Evolutionary conservation across 2,113 vertebrate species (phyloP), one percentile per base, ranked within the genome.

Genomic region (Strix aluco): DNA sequence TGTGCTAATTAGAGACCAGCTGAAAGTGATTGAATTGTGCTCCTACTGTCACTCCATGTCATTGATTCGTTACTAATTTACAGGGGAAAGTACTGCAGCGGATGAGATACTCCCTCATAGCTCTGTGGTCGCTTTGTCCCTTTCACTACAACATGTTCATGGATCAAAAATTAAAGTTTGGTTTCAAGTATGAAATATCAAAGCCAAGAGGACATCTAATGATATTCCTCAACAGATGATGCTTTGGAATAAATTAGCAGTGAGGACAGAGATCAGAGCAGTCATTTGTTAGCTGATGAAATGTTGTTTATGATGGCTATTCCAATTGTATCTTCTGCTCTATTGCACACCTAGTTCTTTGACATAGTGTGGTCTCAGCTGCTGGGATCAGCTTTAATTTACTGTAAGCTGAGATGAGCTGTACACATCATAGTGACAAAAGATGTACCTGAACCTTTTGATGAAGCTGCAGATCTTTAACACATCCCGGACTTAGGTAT

Each of bases 301-400:
- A 51, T 81, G 88, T 87, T 97, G 88, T 81, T 96, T 81, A 90
- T 96, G 90, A 93, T 88, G 86, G 89, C 67, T 95, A 51, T 91
- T 96, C 96, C 94, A 92, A 13, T 94, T 90, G 70, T 51, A 90
- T 97, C 96, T 96, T 98, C 93, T 97, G 91, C 96, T 97, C 97
- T 96, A 57, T 67, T 97, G 94, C 92, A 79, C 87, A 94, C 88
- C 88, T 91, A 69, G 90, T 90, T 94, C 86, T 91, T 95, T 92
- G 90, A 95, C 90, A 93, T 26, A 88, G 29, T 75, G 69, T 81
- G 90, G 74, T 81, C 87, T 96, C 92, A 95, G 88, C 77, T 94
- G 92, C 92, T 95, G 78, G 77, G 47, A 86, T 96, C 74, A 51
- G 70, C 74, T 95, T 95, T 96, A 93, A 95, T 96, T 96, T 95